Evolutionary conservation across 2,113 vertebrate species (phyloP).

Genomic region (Seriola dumerili): DNA sequence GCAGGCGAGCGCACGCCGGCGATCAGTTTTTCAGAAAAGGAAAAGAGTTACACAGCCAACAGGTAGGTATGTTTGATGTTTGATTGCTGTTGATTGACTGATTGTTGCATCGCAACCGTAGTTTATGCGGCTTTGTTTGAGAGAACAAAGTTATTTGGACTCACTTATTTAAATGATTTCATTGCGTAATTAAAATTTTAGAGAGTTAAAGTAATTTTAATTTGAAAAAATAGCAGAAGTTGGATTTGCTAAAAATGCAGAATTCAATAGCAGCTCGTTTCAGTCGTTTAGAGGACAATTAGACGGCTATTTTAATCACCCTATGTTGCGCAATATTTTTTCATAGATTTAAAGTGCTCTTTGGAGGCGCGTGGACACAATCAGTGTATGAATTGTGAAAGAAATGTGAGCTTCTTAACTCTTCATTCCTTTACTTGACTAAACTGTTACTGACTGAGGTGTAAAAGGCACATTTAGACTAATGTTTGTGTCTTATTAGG

Average conservation of each 20-base stretch:
- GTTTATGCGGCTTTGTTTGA: not conserved
- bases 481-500: not conserved
- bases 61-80: conserved; percentile 53
- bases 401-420: not conserved
- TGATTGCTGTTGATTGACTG: too few species aligned
- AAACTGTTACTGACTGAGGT: not conserved
- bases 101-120: too few species aligned
- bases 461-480: not conserved
- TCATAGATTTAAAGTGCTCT: not conserved
- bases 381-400: not conserved
- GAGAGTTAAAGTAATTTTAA: not conserved
- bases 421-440: not conserved
- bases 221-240: not conserved
- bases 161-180: not conserved
- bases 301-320: not conserved
- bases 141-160: conserved; percentile 39
- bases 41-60: conserved; percentile 54
- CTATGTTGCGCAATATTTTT: not conserved
- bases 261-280: not conserved
- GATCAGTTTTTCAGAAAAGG: not conserved
- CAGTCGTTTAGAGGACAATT: not conserved
- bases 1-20: conserved; percentile 14
- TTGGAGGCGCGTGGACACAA: not conserved
- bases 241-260: not conserved
- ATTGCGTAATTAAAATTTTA: not conserved